phyloP scores from a whole-genome alignment of 2,888 invertebrate genomes.

The Lasiommata megera region DNA sequence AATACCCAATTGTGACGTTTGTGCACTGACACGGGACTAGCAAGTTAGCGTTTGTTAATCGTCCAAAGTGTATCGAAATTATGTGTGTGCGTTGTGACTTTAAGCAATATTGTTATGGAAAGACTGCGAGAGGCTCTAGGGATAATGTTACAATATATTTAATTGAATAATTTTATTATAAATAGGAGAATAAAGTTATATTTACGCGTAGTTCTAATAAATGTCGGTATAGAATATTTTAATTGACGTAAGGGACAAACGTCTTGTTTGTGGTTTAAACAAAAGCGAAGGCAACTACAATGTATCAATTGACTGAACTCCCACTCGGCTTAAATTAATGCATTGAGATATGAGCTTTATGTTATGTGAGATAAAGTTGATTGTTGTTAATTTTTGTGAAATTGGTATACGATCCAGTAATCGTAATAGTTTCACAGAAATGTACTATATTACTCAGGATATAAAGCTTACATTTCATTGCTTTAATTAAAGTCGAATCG shows the following conservation, averaged over 20 bases:
- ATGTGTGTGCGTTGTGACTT: slow-evolving; percentile 55
- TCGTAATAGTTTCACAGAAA: no score
- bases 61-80: slow-evolving; percentile 16
- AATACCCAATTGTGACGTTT: not conserved
- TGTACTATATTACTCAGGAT: no score
- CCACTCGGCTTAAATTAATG: no score
- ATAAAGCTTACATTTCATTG: no score
- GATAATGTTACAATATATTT: slow-evolving; percentile 28
- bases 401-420: no score
- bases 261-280: no score
- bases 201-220: slow-evolving; percentile 16
- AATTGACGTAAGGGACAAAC: not conserved
- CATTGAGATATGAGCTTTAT: no score
- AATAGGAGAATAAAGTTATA: slow-evolving; percentile 21
- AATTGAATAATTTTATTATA: slow-evolving; percentile 13
- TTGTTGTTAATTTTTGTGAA: no score
- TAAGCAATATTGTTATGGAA: slow-evolving; percentile 58
- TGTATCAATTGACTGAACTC: no score
- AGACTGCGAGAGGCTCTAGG: slow-evolving; percentile 71
- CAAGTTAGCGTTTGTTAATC: slow-evolving; percentile 2
- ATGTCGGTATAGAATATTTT: not conserved
- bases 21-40: not conserved
- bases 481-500: no score
- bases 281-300: no score
- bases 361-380: no score